phyloP scores from a whole-genome alignment of 2,888 invertebrate species.

The Julus scandinavius region DNA sequence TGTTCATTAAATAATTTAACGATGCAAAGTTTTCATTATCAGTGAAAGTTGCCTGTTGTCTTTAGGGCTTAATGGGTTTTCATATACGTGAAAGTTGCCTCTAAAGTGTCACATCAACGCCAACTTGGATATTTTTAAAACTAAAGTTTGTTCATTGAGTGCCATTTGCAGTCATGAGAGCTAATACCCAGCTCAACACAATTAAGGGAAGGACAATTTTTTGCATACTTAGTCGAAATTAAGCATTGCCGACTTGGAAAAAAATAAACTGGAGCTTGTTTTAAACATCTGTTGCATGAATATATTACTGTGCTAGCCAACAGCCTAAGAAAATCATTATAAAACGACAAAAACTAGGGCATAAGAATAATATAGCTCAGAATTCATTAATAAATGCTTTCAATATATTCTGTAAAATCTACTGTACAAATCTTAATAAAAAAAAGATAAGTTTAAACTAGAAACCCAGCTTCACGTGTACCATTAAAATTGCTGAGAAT shows the following conservation, averaged over 20 bases:
- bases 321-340: not conserved
- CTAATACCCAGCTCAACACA: slow-evolving; percentile 1
- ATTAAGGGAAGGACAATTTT: slow-evolving; percentile 48
- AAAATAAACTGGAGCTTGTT: not conserved
- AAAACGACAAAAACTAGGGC: not conserved
- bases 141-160: slow-evolving; percentile 47
- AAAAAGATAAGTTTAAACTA: too few relatives aligned
- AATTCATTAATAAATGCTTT: too few relatives aligned
- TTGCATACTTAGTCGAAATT: slow-evolving; percentile 43
- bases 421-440: too few relatives aligned
- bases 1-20: slow-evolving; percentile 34
- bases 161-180: slow-evolving; percentile 50
- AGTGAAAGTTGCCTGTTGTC: not conserved
- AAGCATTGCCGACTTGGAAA: not conserved
- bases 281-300: slow-evolving; percentile 49
- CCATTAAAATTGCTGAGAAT: too few relatives aligned
- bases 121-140: not conserved
- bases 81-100: not conserved
- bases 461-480: too few relatives aligned
- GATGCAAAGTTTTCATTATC: slow-evolving; percentile 28
- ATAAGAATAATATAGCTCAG: too few relatives aligned
- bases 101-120: not conserved
- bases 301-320: not conserved
- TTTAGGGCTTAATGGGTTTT: not conserved
- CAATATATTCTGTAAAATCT: too few relatives aligned